Base-by-base conservation (phyloP, 2,888 invertebrate species). In the Apamea epomidion region DNA sequence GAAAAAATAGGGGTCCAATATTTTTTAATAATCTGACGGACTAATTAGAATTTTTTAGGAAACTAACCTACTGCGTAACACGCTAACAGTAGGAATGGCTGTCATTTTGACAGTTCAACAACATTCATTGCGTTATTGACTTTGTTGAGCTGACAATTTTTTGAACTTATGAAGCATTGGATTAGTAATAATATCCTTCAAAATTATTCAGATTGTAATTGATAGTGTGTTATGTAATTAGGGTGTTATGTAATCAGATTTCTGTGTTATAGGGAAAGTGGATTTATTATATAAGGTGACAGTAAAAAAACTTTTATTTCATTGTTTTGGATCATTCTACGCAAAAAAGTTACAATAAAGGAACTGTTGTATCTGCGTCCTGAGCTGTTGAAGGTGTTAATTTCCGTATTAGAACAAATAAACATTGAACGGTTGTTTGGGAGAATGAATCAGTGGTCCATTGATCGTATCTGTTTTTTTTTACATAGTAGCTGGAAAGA, bases 381-480 rank as follows among this genome's bases (percentile, higher is more conserved):
- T 54, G 37, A 29, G 48, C 45, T 58, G 29, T 42, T 14, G 18
- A 37, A 12, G 37, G 10, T 3, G 72, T 81, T 70, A 42, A 67
- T 81, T 71, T 71, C 70, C 60, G 37, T 72, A 37, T 25, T 10
- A 67, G 25, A 4, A 76, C 37, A 37, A 75, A 81, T 7, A 42
- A 42, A 42, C 6, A 42, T 4, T 7, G 6, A 7, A 42, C 42
- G 42, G 42, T 42, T 42, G 42, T 42, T 42, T 42, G 42, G 42
- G 42, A 0, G 42, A 42, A 42, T 42, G 42, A 7, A 42, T 42
- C 42, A 42, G 42, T 42, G 7, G 42, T 42, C 29, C 54, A 29
- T 45, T 37, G 67, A 72, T 62, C 4, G 8, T 21, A 7, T 51
- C 12, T 2, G 0, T 45, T 4, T 51, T 18, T 48, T 54, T 70